Evolutionary conservation across 2,113 vertebrate genomes (phyloP).

Genomic region (Microtus pennsylvanicus): DNA sequence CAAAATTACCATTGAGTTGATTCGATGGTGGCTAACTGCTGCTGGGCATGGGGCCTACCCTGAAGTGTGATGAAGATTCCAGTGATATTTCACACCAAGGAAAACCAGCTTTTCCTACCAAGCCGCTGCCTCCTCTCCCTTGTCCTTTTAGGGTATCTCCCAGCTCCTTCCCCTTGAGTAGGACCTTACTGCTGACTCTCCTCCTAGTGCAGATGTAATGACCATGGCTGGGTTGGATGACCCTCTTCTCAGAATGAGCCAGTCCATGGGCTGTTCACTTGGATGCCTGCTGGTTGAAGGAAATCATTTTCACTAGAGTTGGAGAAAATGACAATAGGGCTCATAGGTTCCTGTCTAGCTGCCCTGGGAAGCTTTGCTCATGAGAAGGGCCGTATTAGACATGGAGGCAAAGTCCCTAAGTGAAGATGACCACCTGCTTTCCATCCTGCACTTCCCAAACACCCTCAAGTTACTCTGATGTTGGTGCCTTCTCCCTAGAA

Average conservation of each 20-base stretch:
- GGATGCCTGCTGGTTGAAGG: not conserved
- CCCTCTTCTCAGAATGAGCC: not conserved
- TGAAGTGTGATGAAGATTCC: not conserved
- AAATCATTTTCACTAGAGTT: not conserved
- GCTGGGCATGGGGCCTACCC: not conserved
- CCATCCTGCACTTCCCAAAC: not conserved
- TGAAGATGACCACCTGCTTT: not conserved
- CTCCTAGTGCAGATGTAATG: not conserved
- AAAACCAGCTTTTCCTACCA: not conserved
- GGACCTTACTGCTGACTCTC: too few species aligned
- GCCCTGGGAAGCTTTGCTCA: not conserved
- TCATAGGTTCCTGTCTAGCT: fast-evolving
- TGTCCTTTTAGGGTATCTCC: not conserved
- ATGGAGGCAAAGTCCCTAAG: fast-evolving
- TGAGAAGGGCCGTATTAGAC: not conserved
- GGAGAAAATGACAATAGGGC: not conserved
- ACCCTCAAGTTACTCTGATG: not conserved
- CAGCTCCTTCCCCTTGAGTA: not conserved
- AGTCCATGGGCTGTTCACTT: not conserved
- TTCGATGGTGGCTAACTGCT: not conserved
- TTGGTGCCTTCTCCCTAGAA: not conserved
- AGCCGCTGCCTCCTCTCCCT: not conserved
- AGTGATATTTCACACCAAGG: not conserved
- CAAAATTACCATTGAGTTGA: not conserved
- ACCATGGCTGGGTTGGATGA: too few species aligned